Conservation (phyloP, 2,888 invertebrate species). For the Gryllus longicercus region DNA sequence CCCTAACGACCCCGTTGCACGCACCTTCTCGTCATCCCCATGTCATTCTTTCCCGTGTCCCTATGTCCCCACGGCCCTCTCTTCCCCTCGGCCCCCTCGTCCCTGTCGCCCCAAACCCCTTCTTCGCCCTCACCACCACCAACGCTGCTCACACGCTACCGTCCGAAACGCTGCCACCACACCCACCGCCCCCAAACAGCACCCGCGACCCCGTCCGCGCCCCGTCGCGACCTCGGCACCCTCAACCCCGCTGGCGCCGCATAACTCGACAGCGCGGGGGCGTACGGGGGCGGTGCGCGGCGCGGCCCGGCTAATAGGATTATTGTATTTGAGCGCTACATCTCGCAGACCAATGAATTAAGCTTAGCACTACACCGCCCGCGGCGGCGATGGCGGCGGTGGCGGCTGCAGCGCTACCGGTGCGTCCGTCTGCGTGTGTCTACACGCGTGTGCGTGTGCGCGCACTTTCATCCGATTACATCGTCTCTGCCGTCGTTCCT, state of each 20-base stretch:
- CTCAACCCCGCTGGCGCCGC: too few species aligned
- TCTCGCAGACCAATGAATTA: constrained; percentile 17
- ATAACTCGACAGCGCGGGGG: too few species aligned
- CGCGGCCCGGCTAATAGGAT: background rate
- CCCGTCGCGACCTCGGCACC: too few species aligned
- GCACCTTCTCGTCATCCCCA: too few species aligned
- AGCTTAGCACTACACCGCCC: background rate
- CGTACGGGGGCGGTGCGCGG: too few species aligned
- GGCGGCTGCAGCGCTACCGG: too few species aligned
- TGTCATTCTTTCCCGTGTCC: too few species aligned
- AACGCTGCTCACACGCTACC: background rate
- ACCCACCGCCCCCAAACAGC: too few species aligned
- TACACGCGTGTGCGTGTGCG: background rate
- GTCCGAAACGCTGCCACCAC: background rate
- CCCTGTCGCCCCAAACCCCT: background rate
- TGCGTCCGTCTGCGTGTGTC: background rate
- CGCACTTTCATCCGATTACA: constrained; percentile 5
- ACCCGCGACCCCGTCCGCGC: too few species aligned
- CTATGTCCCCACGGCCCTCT: background rate
- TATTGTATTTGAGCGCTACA: constrained; percentile 17
- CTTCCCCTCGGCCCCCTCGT: background rate
- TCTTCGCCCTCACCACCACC: background rate
- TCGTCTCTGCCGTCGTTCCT: too few species aligned
- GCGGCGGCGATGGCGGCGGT: too few species aligned
- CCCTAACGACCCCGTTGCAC: too few species aligned